Conservation (phyloP, 2,113 vertebrate species). For the Oncorhynchus masou region DNA sequence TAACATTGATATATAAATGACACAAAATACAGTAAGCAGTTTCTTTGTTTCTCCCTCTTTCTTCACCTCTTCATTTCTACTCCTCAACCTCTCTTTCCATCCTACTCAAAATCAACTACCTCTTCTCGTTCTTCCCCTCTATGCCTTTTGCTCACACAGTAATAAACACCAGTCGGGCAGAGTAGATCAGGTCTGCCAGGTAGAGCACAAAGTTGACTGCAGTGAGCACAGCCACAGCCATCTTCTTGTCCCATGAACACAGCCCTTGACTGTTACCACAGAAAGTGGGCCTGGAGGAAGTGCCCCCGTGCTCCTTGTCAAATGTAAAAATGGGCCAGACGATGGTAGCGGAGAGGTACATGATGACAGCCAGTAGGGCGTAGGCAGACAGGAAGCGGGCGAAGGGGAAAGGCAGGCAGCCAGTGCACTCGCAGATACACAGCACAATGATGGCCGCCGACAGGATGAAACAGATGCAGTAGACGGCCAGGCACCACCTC, state of each 20-base stretch:
- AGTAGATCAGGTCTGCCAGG: constrained; percentile 82
- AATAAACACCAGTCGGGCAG: constrained; percentile 81
- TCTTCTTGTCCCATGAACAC: constrained; percentile 76
- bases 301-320: constrained; percentile 59
- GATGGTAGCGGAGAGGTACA: constrained; percentile 80
- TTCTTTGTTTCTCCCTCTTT: constrained; percentile 8
- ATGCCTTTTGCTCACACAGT: constrained; percentile 51
- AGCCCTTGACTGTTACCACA: rapidly evolving
- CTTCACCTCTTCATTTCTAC: background rate
- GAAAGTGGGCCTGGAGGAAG: constrained; percentile 15
- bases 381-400: constrained; percentile 82
- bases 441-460: constrained; percentile 80
- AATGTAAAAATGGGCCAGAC: constrained; percentile 90
- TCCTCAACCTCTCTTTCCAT: background rate
- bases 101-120: background rate
- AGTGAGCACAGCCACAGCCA: constrained; percentile 79
- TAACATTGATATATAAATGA: constrained; percentile 23
- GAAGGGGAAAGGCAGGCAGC: constrained; percentile 79
- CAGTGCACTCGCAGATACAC: constrained; percentile 83
- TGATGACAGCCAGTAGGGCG: constrained; percentile 77
- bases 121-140: constrained; percentile 15
- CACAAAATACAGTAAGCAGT: constrained; percentile 26
- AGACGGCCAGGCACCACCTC: constrained; percentile 85
- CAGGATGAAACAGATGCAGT: constrained; percentile 89
- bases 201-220: constrained; percentile 85